phyloP scores from a whole-genome alignment of 1,140 invertebrate species.

The Aphelenchoides besseyi region DNA sequence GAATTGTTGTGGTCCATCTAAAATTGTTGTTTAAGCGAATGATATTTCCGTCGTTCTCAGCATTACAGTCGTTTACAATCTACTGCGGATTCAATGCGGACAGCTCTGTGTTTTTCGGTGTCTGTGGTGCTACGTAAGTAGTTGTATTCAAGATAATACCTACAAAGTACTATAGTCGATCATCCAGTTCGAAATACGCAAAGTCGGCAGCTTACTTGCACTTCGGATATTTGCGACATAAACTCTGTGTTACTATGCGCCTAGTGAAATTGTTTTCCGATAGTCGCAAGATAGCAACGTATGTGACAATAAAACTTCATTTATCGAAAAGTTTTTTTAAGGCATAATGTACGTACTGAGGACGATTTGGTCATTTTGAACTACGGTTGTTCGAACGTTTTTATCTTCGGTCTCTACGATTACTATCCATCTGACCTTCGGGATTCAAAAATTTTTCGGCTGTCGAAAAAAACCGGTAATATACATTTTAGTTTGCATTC shows the following conservation, averaged over 20 bases:
- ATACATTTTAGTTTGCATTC: no score
- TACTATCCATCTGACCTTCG: background rate
- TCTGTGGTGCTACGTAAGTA: background rate
- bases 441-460: background rate
- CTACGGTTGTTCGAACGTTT: constrained; percentile 8
- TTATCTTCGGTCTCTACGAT: background rate
- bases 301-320: no score
- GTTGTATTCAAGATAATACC: no score
- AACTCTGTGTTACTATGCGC: no score
- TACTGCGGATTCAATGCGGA: constrained; percentile 2
- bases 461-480: background rate
- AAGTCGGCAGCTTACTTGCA: no score
- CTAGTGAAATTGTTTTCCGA: no score
- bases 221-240: no score
- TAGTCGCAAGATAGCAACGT: no score
- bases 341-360: no score
- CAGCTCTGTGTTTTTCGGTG: background rate
- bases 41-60: background rate
- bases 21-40: constrained; percentile 4
- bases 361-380: background rate
- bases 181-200: no score
- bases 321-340: no score
- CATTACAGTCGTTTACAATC: background rate
- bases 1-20: background rate
- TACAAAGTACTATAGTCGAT: no score